Base-by-base conservation (phyloP, 2,797 vertebrate genomes). In the Nyctalus aviator region DNA sequence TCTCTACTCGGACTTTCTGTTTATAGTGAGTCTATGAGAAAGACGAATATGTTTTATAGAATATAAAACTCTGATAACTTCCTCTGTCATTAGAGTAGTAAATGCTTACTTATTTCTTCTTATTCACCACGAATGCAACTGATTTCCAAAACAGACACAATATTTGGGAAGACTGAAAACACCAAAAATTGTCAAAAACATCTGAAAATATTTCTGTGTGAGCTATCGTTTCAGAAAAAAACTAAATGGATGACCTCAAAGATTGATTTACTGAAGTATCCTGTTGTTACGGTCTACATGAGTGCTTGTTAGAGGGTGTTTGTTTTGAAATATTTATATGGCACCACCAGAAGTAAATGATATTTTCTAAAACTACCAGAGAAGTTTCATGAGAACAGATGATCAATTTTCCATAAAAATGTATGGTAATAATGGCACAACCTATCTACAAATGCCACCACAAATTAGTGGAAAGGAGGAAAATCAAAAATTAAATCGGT, bases 321-420 rank as follows among this genome's bases (percentile, higher is more conserved):
- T 68, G 69, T 87, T 81, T 88, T 88, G 20, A 94, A 88, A 81
- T 91, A 71, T 87, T 83, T 88, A 84, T 27, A 53, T 69, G 64
- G 13, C 2, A 64, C 27, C 23, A 71, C 30, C 8, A 79, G 90
- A 93, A 86, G 69, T 57, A 50, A 88, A 64, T 37, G 32, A 41
- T 25, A 64, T 59, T 86, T 79, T 73, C 8, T 46, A 88, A 96
- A 87, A 21, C 12, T 41, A 25, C 78, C 53, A 55, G 21, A 73
- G 6, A 35, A 41, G 21, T 64, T 82, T 85, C 53, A 23, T 78
- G 14, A 81, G 90, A 90, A 18, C 55, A 48, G 68, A 77, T 35
- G 73, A 69, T 86, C 18, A 77, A 41, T 55, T 85, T 94, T 64
- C 64, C 27, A 90, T 48, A 76, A 23, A 84, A 68, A 35, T 71